Base-by-base conservation (phyloP, 2,888 invertebrate species). In the Pimpla rufipes region DNA sequence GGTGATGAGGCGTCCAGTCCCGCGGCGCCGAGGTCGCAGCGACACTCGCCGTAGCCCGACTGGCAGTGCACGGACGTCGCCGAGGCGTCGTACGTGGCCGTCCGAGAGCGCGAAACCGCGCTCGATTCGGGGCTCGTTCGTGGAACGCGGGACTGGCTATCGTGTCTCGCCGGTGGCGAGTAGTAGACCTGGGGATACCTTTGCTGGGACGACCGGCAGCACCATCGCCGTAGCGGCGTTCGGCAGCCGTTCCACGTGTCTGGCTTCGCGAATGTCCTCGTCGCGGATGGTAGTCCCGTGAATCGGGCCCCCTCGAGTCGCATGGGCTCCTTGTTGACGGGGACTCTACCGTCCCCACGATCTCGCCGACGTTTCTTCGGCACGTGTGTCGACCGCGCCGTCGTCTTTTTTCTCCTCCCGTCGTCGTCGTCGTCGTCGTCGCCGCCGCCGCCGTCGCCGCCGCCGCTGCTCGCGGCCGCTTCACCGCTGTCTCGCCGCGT, bases 311-410 rank as follows among this genome's bases (percentile, higher is more conserved):
- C 85, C 86, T 88, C 91, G 90, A 90, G 87, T 91, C 87, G 93
- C 93, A 93, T 93, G 90, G 88, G 90, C 91, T 87, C 88, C 88
- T 88, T 85, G 67, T 79, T 57, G 83, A 87, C 87, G 88, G 89
- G 89, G 89, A 89, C 89, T 86, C 87, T 90, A 90, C 81, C 86
- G 90, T 90, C 88, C 90, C 90, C 88, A 83, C 86, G 88, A 87
- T 78, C 85, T 83, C 84, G 87, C 86, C 88, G 89, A 79, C 86
- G 87, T 83, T 83, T 85, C 82, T 79, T 78, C 86, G 79, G 81
- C 81, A 83, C 84, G 83, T 71, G 85, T 87, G 83, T 85, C 86
- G 85, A 85, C 83, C 83, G 79, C 85, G 81, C 62, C 73, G 68
- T 71, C 70, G 64, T 62, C 29, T 75, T 81, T 76, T 70, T 73